Evolutionary conservation across 2,797 vertebrate species (phyloP).

Genomic region (Cuculus canorus): DNA sequence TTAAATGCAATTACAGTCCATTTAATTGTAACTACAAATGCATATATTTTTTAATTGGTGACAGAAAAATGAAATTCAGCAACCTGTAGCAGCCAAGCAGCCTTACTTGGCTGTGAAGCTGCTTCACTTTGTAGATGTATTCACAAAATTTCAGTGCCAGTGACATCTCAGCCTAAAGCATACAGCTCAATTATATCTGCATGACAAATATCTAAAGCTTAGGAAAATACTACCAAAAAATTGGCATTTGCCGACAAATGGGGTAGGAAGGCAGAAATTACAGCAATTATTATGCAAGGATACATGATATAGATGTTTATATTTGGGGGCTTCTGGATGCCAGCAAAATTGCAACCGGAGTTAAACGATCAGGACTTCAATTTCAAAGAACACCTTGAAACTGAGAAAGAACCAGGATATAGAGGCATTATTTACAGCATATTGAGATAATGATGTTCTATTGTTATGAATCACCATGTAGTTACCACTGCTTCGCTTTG

Average conservation of each 20-base stretch:
- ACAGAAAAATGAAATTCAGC: not conserved
- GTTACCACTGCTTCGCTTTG: not conserved
- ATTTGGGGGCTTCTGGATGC: not conserved
- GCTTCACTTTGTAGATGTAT: not conserved
- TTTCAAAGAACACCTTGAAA: not conserved
- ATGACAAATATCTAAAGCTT: not conserved
- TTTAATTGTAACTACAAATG: not conserved
- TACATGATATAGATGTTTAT: not conserved
- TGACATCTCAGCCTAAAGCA: not conserved
- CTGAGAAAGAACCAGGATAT: not conserved
- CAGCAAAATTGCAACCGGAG: not conserved
- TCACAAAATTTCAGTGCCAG: not conserved
- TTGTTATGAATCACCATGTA: not conserved
- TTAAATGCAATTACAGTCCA: not conserved
- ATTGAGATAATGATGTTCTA: not conserved
- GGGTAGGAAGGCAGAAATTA: not conserved
- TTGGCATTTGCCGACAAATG: not conserved
- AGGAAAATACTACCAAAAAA: not conserved
- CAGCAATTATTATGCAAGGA: not conserved
- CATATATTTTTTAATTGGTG: not conserved
- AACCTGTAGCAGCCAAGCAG: not conserved
- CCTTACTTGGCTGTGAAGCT: not conserved
- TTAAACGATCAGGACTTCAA: not conserved
- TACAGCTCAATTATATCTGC: not conserved
- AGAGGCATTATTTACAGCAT: not conserved